Evolutionary conservation across 2,888 invertebrate species (phyloP).

Genomic region (Tetranychus truncatus): DNA sequence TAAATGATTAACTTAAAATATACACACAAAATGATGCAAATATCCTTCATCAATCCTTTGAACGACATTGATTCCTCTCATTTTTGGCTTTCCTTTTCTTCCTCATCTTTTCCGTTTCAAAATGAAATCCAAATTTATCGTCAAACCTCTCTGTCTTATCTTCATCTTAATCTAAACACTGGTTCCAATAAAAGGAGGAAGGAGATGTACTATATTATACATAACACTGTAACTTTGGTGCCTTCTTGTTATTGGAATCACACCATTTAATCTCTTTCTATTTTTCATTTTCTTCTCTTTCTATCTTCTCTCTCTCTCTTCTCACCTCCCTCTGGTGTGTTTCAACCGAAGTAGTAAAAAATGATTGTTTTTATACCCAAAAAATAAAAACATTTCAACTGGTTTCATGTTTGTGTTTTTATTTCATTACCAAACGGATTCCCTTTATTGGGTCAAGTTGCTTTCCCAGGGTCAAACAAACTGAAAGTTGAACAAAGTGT

Average conservation of each 20-base stretch:
- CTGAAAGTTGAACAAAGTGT: too few species aligned
- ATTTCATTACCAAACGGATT: not conserved
- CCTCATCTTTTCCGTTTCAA: too few species aligned
- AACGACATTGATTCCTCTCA: too few species aligned
- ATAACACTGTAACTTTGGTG: conserved; percentile 1
- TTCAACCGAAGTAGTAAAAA: not conserved
- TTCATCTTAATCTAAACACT: not conserved
- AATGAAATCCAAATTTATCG: too few species aligned
- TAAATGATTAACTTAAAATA: too few species aligned
- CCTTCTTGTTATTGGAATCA: conserved; percentile 1
- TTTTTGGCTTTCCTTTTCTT: too few species aligned
- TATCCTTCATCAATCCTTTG: too few species aligned
- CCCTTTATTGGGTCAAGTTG: too few species aligned
- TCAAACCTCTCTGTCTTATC: not conserved
- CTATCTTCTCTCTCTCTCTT: conserved; percentile 2
- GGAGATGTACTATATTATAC: not conserved
- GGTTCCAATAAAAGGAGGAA: not conserved
- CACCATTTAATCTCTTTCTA: conserved; percentile 1
- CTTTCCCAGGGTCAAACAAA: too few species aligned
- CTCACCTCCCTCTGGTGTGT: not conserved
- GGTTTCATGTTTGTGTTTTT: not conserved
- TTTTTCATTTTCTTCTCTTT: not conserved
- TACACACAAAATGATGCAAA: too few species aligned
- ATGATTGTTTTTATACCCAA: conserved; percentile 1
- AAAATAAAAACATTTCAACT: not conserved